Conservation (phyloP, 2,888 invertebrate species). For the Perizoma flavofasciatum region DNA sequence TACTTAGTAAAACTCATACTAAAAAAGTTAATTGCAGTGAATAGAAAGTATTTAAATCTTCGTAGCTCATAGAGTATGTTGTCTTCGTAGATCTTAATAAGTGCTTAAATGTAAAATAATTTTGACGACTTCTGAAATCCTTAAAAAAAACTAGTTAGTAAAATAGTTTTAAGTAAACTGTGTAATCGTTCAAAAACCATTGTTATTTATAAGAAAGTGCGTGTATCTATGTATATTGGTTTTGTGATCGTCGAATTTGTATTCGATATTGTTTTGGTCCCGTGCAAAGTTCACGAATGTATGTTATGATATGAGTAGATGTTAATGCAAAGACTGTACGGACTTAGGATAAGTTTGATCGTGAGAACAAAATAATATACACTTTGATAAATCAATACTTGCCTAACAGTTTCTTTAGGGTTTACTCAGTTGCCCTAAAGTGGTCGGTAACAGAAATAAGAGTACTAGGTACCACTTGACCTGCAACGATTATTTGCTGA, state of each 20-base stretch:
- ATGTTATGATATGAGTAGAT: slow-evolving; percentile 28
- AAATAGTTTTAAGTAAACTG: slow-evolving; percentile 12
- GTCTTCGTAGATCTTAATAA: slow-evolving; percentile 11
- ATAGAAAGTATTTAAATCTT: slow-evolving; percentile 2
- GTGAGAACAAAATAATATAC: not conserved
- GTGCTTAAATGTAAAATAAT: slow-evolving; percentile 9
- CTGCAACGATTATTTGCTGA: too few species aligned
- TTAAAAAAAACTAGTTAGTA: slow-evolving; percentile 13
- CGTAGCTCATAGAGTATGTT: not conserved
- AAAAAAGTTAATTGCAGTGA: too few species aligned
- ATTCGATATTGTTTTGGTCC: slow-evolving; percentile 20
- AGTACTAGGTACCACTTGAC: too few species aligned
- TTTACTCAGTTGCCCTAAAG: too few species aligned
- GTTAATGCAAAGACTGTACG: slow-evolving; percentile 42
- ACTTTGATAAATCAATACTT: too few species aligned
- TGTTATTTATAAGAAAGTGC: slow-evolving; percentile 25
- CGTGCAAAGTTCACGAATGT: slow-evolving; percentile 32
- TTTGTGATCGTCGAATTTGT: slow-evolving; percentile 23
- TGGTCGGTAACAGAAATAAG: too few species aligned
- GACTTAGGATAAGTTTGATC: slow-evolving; percentile 23
- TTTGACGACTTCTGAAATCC: slow-evolving; percentile 34
- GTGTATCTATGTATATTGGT: slow-evolving; percentile 15
- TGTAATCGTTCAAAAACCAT: slow-evolving; percentile 25
- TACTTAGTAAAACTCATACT: too few species aligned
- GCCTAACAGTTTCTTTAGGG: too few species aligned